phyloP scores from a whole-genome alignment of 2,888 invertebrate genomes.

The Tiliacea aurago region DNA sequence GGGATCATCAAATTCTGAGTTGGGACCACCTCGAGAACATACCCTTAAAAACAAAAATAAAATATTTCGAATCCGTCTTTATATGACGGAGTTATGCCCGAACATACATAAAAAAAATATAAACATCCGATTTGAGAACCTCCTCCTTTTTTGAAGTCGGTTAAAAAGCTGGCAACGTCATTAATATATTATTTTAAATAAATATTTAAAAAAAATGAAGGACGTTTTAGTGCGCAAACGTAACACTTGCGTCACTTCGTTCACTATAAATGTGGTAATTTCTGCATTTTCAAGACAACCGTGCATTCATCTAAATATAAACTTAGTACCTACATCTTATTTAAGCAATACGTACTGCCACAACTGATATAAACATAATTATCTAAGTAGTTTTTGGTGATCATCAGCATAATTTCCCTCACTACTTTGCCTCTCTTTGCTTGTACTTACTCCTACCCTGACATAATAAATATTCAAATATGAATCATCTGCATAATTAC shows the following conservation, averaged over 20 bases:
- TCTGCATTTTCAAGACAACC: conserved; percentile 10
- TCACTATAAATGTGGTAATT: conserved; percentile 34
- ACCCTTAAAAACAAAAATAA: too few species aligned
- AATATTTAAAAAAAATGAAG: conserved; percentile 23
- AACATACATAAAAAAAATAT: too few species aligned
- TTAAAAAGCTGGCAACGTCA: too few species aligned
- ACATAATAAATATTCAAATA: neutral
- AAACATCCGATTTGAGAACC: too few species aligned
- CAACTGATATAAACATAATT: neutral
- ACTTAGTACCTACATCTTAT: neutral
- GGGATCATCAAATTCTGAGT: too few species aligned
- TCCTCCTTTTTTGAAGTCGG: too few species aligned
- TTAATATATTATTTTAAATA: neutral
- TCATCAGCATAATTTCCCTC: neutral
- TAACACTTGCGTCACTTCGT: conserved; percentile 33
- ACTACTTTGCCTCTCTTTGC: neutral
- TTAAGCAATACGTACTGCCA: neutral
- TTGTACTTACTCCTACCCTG: neutral
- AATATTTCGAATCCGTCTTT: too few species aligned
- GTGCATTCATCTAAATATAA: neutral
- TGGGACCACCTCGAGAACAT: too few species aligned
- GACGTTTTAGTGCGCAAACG: conserved; percentile 5
- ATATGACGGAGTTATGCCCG: too few species aligned
- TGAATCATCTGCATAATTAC: neutral
- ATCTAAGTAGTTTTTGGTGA: neutral